Base-by-base conservation (phyloP, 2,888 invertebrate genomes). In the Oligia strigilis region DNA sequence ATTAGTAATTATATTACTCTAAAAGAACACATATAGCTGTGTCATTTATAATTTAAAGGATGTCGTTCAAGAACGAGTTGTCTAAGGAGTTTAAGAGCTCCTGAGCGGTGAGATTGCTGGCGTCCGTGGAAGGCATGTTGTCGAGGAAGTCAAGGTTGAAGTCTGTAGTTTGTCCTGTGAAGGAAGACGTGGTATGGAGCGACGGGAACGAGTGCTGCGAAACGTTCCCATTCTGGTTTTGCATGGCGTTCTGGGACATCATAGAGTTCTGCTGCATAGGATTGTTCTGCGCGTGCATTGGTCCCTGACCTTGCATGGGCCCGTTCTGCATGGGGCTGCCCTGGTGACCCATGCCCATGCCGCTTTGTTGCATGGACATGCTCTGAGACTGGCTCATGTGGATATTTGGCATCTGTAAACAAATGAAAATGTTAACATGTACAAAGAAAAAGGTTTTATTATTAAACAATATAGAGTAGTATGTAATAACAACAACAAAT, bases 71-170 rank as follows among this genome's bases (percentile, higher is more conserved):
- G 95, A 98, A 98, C 90, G 98, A 98, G 91, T 98, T 98, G 92
- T 99, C 99, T 91, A 99, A 98, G 77, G 98, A 98, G 95, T 98
- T 98, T 90, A 99, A 97, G 85, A 99, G 96, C 93, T 99, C 99
- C 94, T 98, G 98, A 81, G 98, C 98, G 90, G 98, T 98, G 95
- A 98, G 98, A 92, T 98, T 98, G 92, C 97, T 97, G 81, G 98
- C 97, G 94, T 99, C 98, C 74, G 97, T 97, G 89, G 98, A 97
- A 78, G 98, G 98, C 94, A 99, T 97, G 96, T 98, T 98, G 94
- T 99, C 99, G 84, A 99, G 97, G 96, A 99, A 98, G 97, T 99
- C 99, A 90, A 99, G 97, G 94, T 98, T 98, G 95, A 99, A 98
- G 95, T 99, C 98, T 14, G 97, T 93, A 84, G 97, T 94, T 78